Evolutionary conservation across 2,888 invertebrate genomes (phyloP), one percentile per base, ranked within the genome.

Genomic region (Omphaloscelis lunosa): DNA sequence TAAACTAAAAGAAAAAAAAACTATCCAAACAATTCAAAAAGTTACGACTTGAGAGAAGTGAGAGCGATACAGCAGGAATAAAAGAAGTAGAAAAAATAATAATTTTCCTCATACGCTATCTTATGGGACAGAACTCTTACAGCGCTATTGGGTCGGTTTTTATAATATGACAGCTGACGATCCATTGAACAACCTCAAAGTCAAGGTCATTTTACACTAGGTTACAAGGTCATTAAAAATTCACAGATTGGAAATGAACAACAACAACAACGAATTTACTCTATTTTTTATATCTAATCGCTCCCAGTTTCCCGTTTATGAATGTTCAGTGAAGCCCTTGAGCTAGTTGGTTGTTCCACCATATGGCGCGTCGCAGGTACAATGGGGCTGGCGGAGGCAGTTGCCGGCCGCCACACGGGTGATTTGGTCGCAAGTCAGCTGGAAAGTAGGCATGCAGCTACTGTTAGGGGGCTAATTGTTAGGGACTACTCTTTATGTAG

Each of bases 391-490:
- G 17, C 75, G 17, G 56, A 45, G 59, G 70, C 74, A 66, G 70
- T 80, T 77, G 77, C 78, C 65, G 81, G 72, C 62, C 85, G 53
- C 58, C 59, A 48, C 75, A 72, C 75, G 71, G 75, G 0, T 87
- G 84, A 86, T 82, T 86, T 76, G 77, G 29, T 74, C 67, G 39
- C 74, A 72, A 86, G 70, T 86, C 82, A 79, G 15, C 63, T 84
- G 87, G 80, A 87, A 87, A 72, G 34, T 56, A 56, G 27, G 23
- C 62, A 59, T 12, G 23, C 17, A 53, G 65, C 20, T 61, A 63
- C 72, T 74, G 67, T 53, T 67, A 66, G 51, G 15, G 48, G 7
- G 72, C 45, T 80, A 63, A 72, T 84, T 72, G 41, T 62, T 51
- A 61, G 34, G n/a, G 23, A 3, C 1, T 1, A 8, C 53, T 69